These are phyloP conservation scores for Dioctria rufipes DNA, from an alignment of 2,888 invertebrate species.

Conservation along the genomic window DNA sequence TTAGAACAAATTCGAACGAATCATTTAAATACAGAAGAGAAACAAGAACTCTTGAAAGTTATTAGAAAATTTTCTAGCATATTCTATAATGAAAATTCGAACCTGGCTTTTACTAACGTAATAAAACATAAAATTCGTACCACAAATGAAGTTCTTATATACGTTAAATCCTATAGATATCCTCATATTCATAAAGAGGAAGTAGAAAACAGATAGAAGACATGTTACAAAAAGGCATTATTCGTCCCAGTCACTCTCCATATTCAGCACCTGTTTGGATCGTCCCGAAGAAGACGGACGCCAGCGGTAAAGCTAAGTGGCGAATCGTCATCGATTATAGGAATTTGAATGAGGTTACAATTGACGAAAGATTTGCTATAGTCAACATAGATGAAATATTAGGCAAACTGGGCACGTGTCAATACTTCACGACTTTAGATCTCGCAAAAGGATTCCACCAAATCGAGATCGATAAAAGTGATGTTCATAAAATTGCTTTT, in stretches of 20 bases:
- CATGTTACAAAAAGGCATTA: too few species aligned
- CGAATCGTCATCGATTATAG: slow-evolving; percentile 34
- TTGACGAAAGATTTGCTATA: slow-evolving; percentile 61
- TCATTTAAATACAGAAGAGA: slow-evolving; percentile 1
- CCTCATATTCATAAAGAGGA: background rate
- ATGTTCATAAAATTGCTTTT: too few species aligned
- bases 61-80: background rate
- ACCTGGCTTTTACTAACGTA: background rate
- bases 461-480: too few species aligned
- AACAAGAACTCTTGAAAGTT: background rate
- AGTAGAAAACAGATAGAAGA: too few species aligned
- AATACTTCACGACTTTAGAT: too few species aligned
- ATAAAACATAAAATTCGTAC: slow-evolving; percentile 11
- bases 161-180: background rate
- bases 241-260: too few species aligned
- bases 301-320: slow-evolving; percentile 40
- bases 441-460: too few species aligned
- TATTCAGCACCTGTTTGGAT: background rate
- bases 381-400: slow-evolving; percentile 45
- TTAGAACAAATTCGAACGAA: background rate
- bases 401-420: background rate
- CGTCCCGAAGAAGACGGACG: background rate
- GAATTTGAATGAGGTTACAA: slow-evolving; percentile 58
- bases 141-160: background rate
- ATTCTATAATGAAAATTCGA: background rate